Evolutionary conservation across 2,888 invertebrate genomes (phyloP), one percentile per base, ranked within the genome.

Genomic region (Phaonia tiefii): DNA sequence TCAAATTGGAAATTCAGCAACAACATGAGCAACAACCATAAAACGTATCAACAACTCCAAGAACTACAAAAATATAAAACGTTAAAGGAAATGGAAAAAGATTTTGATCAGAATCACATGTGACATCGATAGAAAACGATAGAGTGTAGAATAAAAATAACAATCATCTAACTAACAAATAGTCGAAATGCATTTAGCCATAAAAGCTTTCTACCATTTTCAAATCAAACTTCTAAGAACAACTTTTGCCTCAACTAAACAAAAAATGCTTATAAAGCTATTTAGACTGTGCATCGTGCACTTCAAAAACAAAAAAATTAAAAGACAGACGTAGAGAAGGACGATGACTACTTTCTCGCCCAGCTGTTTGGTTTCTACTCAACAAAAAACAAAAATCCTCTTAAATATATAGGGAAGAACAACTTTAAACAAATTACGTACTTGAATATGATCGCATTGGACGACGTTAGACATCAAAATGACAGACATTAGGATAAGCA

Each of bases 351-450:
- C 7, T 11, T 37, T 17, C 39, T 56, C 20, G 22, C 54, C 1
- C 15, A 39, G 13, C n/a, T 56, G 37, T 26, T 63, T 17, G 31
- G 22, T 26, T 60, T 70, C 63, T 46, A 31, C 37, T 74, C 65
- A 11, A 44, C 15, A 76, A 60, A 31, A 31, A 5, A 76, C 56
- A 54, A 65, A 63, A 76, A 70, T 71, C 75, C 75, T 70, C 75
- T 76, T 76, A 71, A 70, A 46, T 20, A 65, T 54, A 70, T 42
- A 54, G 70, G 63, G 20, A 44, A 46, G 63, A 44, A 65, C 70
- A 76, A 63, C 70, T 70, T 76, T 71, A 76, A 75, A 71, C 65
- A 54, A 76, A 71, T 70, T 70, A 54, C 63, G 31, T 31, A 5
- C 31, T 63, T 17, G 42, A 63, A 63, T 65, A 70, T 26, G 20